These are phyloP conservation scores for Chaenocephalus aceratus DNA, from an alignment of 2,113 vertebrate genomes.

Conservation along the genomic window DNA sequence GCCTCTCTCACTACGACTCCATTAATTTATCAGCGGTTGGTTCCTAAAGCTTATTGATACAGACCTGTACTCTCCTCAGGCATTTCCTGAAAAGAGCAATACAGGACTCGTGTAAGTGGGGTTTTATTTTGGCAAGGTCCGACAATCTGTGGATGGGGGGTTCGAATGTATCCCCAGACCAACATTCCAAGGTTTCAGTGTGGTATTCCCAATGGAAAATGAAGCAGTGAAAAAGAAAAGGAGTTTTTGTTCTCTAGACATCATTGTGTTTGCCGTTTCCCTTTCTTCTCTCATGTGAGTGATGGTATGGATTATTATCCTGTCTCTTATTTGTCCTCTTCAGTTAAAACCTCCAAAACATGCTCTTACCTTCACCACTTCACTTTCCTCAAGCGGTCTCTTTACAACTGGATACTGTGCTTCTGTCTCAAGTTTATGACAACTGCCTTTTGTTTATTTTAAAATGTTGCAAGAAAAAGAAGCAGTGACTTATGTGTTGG, in stretches of 20 bases:
- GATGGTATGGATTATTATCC: constrained; percentile 64
- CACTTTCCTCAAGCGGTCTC: constrained; percentile 52
- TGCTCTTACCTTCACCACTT: constrained; percentile 21
- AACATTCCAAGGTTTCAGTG: constrained; percentile 81
- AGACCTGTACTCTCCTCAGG: constrained; percentile 78
- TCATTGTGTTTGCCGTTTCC: constrained; percentile 62
- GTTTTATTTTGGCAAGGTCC: constrained; percentile 83
- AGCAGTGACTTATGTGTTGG: neutral
- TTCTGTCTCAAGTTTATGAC: constrained; percentile 20
- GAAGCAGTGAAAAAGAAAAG: constrained; percentile 61
- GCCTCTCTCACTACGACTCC: constrained; percentile 56
- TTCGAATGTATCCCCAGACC: constrained; percentile 55
- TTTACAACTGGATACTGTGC: constrained; percentile 45
- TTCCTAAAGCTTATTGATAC: constrained; percentile 77
- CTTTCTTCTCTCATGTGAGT: constrained; percentile 62
- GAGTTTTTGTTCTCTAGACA: constrained; percentile 67
- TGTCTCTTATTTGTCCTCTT: constrained; percentile 60
- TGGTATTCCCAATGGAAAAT: constrained; percentile 77
- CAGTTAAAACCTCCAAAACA: constrained; percentile 44
- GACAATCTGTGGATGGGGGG: constrained; percentile 50
- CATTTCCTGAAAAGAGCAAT: constrained; percentile 81
- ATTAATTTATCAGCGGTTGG: constrained; percentile 74
- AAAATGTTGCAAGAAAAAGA: too few species aligned
- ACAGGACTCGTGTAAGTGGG: constrained; percentile 77
- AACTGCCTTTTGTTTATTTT: neutral